Conservation (phyloP, 2,113 vertebrate species). For the Tyrannus savana region DNA sequence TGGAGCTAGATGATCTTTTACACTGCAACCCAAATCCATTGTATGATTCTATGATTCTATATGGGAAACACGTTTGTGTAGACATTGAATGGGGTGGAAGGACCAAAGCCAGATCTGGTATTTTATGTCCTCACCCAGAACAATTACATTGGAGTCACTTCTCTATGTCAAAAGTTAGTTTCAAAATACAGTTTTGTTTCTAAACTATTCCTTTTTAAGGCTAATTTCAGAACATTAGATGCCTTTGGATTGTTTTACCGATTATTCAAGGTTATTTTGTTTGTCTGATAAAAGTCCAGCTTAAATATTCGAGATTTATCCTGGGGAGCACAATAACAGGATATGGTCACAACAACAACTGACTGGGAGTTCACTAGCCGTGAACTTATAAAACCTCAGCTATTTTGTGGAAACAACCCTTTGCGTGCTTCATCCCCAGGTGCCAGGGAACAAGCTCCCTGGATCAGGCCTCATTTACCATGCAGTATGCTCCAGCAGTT, state of each 20-base stretch:
- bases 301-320: not conserved
- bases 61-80: not conserved
- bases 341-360: not conserved
- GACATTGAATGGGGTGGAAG: not conserved
- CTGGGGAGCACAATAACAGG: not conserved
- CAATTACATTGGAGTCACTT: not conserved
- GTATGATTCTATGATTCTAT: too few species aligned
- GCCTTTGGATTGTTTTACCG: not conserved
- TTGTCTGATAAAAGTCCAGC: not conserved
- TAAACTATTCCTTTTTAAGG: not conserved
- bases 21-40: not conserved
- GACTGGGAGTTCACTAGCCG: not conserved
- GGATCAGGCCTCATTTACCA: not conserved
- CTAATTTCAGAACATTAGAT: not conserved
- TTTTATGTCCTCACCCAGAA: not conserved
- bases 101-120: not conserved
- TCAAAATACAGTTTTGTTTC: not conserved
- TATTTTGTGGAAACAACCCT: not conserved
- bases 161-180: not conserved
- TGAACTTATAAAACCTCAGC: not conserved
- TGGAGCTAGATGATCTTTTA: not conserved
- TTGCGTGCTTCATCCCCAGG: not conserved
- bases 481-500: not conserved
- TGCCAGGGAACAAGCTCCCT: not conserved
- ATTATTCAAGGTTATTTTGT: not conserved